A percentile compares a stretch with the other conserved stretches of the same genome.
phyloP scores from a whole-genome alignment of 2,797 vertebrate genomes.

The Heliangelus exortis region DNA sequence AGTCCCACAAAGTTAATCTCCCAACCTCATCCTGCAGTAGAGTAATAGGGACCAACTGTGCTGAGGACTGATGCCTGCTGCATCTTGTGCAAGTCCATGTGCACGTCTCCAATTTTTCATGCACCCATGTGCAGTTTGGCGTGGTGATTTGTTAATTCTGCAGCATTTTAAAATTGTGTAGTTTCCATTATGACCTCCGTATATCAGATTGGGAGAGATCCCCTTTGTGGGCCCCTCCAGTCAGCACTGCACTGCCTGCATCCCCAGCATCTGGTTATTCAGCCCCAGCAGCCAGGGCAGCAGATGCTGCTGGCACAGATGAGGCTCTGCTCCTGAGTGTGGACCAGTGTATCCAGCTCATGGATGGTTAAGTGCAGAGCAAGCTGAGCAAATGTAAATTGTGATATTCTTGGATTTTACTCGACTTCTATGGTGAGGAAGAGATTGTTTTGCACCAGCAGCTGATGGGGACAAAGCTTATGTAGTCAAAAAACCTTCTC shows the following conservation, averaged over 20 bases:
- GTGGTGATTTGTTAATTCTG: background rate
- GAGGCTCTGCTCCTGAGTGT: background rate
- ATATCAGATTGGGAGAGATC: background rate
- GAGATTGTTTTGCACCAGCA: background rate
- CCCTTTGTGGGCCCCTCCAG: background rate
- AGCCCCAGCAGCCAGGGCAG: fast-evolving
- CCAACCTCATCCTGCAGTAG: background rate
- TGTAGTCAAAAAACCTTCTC: background rate
- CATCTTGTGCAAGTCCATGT: fast-evolving
- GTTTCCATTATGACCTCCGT: background rate
- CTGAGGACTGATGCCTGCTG: background rate
- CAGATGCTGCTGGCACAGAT: fast-evolving
- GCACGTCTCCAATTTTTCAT: background rate
- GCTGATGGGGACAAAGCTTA: fast-evolving
- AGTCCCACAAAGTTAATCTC: background rate
- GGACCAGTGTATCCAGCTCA: background rate
- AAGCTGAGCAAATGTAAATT: background rate
- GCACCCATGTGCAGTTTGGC: fast-evolving
- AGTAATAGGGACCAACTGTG: background rate
- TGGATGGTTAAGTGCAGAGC: background rate
- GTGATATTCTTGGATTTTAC: background rate
- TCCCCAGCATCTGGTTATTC: fast-evolving
- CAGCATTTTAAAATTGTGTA: background rate
- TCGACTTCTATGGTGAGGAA: background rate
- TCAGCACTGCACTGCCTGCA: background rate